These are phyloP conservation scores for Gisinianus flammeolus DNA, from an alignment of 2,888 invertebrate species.

Conservation along the genomic window DNA sequence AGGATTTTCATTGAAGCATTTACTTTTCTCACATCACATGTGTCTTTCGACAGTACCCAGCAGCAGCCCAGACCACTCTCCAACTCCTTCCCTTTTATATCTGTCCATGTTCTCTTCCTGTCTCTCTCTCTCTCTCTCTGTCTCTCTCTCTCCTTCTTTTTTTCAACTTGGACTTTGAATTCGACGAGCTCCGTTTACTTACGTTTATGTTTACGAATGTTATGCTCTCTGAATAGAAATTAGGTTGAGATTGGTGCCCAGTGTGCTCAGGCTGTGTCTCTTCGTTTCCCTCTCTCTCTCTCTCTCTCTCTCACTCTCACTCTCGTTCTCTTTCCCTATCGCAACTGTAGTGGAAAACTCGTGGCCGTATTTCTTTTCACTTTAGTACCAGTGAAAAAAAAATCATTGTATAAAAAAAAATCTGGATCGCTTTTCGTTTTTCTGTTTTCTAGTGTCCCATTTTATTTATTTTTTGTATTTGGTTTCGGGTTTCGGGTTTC, in stretches of 20 bases:
- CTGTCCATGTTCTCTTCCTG: neutral
- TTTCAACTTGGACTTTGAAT: neutral
- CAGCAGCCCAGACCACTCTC: neutral
- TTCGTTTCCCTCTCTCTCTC: neutral
- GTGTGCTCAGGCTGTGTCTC: neutral
- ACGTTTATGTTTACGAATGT: slow-evolving; percentile 48
- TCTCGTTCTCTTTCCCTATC: neutral
- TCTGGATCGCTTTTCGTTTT: neutral
- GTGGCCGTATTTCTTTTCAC: neutral
- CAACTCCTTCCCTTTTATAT: slow-evolving; percentile 9
- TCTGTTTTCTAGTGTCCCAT: neutral
- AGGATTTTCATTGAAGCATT: slow-evolving; percentile 19
- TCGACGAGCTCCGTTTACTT: slow-evolving; percentile 36
- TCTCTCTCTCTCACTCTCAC: neutral
- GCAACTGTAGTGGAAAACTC: neutral
- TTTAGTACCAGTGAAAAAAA: neutral
- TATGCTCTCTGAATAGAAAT: slow-evolving; percentile 48
- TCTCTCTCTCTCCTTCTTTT: neutral
- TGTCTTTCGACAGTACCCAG: neutral
- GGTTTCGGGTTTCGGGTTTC: neutral
- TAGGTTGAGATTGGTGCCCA: slow-evolving; percentile 28
- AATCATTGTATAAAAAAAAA: neutral
- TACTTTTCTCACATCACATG: neutral
- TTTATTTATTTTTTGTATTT: neutral
- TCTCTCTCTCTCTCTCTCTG: neutral